A percentile compares a stretch with the other conserved stretches of the same genome.
phyloP scores from a whole-genome alignment of 2,888 invertebrate species.

The Metallyticus violacea region DNA sequence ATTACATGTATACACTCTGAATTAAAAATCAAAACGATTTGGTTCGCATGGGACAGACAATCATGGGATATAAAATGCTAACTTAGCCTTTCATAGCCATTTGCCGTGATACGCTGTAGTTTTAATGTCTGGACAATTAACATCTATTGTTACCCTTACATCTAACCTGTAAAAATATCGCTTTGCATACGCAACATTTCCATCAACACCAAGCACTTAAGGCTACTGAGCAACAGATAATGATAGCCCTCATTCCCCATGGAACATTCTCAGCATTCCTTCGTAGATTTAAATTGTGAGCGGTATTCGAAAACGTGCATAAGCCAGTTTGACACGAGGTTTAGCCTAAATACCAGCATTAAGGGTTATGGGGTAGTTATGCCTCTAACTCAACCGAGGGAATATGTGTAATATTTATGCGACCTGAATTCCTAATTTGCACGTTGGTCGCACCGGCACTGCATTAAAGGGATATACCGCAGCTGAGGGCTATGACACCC shows the following conservation, averaged over 20 bases:
- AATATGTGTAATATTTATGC: neutral
- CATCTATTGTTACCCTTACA: too few species aligned
- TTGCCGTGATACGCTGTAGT: too few species aligned
- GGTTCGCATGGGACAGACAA: too few species aligned
- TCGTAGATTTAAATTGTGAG: neutral
- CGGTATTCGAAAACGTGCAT: neutral
- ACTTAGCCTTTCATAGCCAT: too few species aligned
- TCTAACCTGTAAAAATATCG: too few species aligned
- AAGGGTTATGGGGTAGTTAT: neutral
- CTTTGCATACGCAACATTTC: too few species aligned
- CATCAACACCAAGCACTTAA: too few species aligned
- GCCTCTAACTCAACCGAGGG: neutral
- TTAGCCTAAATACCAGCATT: neutral
- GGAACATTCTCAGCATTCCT: neutral
- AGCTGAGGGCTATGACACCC: neutral
- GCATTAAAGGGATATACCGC: neutral
- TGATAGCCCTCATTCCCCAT: neutral
- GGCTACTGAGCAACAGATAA: neutral
- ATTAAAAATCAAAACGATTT: too few species aligned
- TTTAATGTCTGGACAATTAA: too few species aligned
- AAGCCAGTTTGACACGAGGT: neutral
- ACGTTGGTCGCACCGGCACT: neutral
- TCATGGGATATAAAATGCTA: too few species aligned
- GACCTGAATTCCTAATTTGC: neutral
- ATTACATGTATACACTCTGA: too few species aligned